Base-by-base conservation (phyloP, 2,797 vertebrate genomes). In the Neosilurus hyrtlii region DNA sequence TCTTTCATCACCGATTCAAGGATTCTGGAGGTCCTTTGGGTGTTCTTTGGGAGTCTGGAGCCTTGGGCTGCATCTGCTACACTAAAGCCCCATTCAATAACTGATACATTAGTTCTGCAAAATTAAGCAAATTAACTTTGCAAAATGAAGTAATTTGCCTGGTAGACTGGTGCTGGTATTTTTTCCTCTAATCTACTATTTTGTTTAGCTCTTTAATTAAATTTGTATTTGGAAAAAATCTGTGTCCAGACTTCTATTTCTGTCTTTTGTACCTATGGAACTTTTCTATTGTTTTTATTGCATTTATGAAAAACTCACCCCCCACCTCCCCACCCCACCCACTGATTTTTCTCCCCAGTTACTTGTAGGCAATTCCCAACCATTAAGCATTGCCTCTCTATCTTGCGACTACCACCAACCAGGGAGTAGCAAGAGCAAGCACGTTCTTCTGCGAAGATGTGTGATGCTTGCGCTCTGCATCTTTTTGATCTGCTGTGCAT, bases 71-170 rank as follows among this genome's bases (percentile, higher is more conserved):
- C 9, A 37, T 81, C 11, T 76, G 62, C 20, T 70, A 49, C 73
- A 8, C 62, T 61, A 68, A 75, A 80, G 24, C 83, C 26, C 56
- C 24, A 75, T 80, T 74, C 78, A 80, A 76, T 62, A 81, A 75
- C 37, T 56, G 30, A 75, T 57, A 49, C 49, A 71, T 70, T 80
- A 61, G 66, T 61, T 71, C 14, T 37, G 66, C 35, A 79, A 79
- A 79, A 68, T 70, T 54, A 82, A 65, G 30, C 26, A 83, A 62
- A 83, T 79, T 37, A 79, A 59, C 57, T 59, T 51, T 35, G 54
- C 22, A 62, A 78, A 78, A 57, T 68, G 67, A 82, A 75, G 62
- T 22, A 56, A 57, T 56, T 75, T 82, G 26, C 49, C 51, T 65
- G 43, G 56, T 37, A 75, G 20, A 43, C 22, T 74, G 26, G 24